A percentile compares a stretch with the other conserved stretches of the same genome.
phyloP scores from a whole-genome alignment of 2,113 vertebrate species.

The Geothlypis trichas region DNA sequence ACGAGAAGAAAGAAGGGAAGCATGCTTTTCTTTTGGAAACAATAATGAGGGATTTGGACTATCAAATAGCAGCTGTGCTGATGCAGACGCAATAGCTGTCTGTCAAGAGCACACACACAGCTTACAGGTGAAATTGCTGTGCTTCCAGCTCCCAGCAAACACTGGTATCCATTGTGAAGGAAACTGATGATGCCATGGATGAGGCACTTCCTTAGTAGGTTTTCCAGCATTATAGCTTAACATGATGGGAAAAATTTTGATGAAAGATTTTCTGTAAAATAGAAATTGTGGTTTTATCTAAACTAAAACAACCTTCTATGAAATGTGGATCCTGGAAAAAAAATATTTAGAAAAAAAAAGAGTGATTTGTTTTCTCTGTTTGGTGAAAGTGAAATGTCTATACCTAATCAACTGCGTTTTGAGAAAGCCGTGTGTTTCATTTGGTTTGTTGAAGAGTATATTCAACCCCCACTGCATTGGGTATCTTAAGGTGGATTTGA shows the following conservation, averaged over 20 bases:
- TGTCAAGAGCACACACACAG: not conserved
- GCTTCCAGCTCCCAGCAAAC: not conserved
- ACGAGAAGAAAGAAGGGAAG: not conserved
- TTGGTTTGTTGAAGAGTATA: not conserved
- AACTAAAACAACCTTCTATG: not conserved
- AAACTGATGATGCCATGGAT: not conserved
- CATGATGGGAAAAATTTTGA: not conserved
- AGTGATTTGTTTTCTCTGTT: not conserved
- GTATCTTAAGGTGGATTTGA: not conserved
- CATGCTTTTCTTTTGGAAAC: slow-evolving; percentile 17
- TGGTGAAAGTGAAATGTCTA: not conserved
- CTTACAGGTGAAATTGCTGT: not conserved
- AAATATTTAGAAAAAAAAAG: not conserved
- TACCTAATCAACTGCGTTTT: not conserved
- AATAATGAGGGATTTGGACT: not conserved
- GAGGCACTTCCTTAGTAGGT: not conserved
- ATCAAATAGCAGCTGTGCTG: not conserved
- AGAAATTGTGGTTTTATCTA: not conserved
- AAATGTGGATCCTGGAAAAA: not conserved
- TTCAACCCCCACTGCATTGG: not conserved
- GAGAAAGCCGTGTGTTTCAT: not conserved
- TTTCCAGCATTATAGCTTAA: not conserved
- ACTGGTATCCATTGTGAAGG: not conserved
- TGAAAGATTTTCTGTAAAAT: not conserved
- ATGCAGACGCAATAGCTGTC: not conserved